Evolutionary conservation across 23 tunicate genomes (phyloP).

Genomic region (Diplosoma virens): DNA sequence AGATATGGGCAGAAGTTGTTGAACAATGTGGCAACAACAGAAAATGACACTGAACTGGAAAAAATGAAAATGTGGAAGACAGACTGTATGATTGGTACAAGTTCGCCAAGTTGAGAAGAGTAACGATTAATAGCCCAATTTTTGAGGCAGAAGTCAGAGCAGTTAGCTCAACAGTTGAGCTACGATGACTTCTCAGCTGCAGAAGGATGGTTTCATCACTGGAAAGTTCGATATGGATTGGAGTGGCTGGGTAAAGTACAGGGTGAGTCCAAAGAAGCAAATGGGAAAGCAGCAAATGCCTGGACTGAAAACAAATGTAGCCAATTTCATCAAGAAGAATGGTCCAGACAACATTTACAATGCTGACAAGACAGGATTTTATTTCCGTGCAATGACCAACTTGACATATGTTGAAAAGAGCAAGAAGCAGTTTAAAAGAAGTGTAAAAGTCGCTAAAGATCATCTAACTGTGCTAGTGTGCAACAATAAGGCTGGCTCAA

Average conservation of each 20-base stretch:
- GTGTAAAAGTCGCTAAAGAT: not conserved
- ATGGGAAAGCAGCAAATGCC: no score
- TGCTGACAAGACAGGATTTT: not conserved
- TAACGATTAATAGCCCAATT: not conserved
- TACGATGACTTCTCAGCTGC: not conserved
- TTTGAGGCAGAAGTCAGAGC: constrained; percentile 22
- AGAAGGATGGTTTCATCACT: no score
- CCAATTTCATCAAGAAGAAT: no score
- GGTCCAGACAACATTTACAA: constrained; percentile 8
- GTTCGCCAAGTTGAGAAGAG: not conserved
- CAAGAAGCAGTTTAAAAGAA: not conserved
- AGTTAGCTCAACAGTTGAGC: constrained; percentile 8
- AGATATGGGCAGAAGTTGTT: constrained; percentile 18
- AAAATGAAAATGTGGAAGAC: constrained; percentile 8
- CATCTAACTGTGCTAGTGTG: not conserved
- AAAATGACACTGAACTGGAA: constrained; percentile 6
- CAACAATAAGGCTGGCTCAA: not conserved
- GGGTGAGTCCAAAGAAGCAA: no score
- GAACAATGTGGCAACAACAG: no score
- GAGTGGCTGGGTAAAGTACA: no score
- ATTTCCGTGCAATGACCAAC: not conserved
- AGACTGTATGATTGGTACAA: no score
- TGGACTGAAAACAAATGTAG: no score
- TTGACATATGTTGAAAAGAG: no score
- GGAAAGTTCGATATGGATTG: no score